Base-by-base conservation (phyloP, 2,113 vertebrate genomes). In the Nerophis ophidion region DNA sequence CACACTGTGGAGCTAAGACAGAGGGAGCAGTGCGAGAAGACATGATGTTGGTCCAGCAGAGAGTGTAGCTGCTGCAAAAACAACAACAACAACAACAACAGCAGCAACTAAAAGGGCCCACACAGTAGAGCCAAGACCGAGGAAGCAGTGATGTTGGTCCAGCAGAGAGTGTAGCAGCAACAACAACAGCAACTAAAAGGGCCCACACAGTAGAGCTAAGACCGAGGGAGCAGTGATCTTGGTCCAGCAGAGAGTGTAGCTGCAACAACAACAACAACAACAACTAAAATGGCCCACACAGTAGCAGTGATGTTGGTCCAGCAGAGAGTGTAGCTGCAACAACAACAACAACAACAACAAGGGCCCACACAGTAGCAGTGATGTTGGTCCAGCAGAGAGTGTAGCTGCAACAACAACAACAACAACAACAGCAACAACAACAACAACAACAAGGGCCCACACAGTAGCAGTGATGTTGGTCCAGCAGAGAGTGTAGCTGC, bases 381-480 rank as follows among this genome's bases (percentile, higher is more conserved):
- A n/a, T n/a, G 54, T 56, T 56, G 52, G 52, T 34, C 7, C 8
- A 46, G 60, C 56, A 40, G 19, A 47, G n/a, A n/a, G n/a, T 5
- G 11, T 58, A 75, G 70, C 60, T 69, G 71, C 71, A 58, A 42
- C 49, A 47, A 68, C 70, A 72, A n/a, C n/a, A n/a, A n/a, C n/a
- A n/a, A n/a, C n/a, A n/a, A n/a, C n/a, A n/a, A n/a, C n/a, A n/a
- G n/a, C n/a, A n/a, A n/a, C n/a, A n/a, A n/a, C n/a, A n/a, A n/a
- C n/a, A n/a, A n/a, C n/a, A n/a, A n/a, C n/a, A n/a, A n/a, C n/a
- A n/a, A n/a, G n/a, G n/a, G n/a, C n/a, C n/a, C n/a, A n/a, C n/a
- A n/a, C n/a, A n/a, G n/a, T n/a, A n/a, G n/a, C n/a, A n/a, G n/a
- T n/a, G n/a, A n/a, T n/a, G n/a, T n/a, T n/a, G n/a, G n/a, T n/a